Evolutionary conservation across 1,140 invertebrate genomes (phyloP).

Genomic region (Littorina saxatilis): DNA sequence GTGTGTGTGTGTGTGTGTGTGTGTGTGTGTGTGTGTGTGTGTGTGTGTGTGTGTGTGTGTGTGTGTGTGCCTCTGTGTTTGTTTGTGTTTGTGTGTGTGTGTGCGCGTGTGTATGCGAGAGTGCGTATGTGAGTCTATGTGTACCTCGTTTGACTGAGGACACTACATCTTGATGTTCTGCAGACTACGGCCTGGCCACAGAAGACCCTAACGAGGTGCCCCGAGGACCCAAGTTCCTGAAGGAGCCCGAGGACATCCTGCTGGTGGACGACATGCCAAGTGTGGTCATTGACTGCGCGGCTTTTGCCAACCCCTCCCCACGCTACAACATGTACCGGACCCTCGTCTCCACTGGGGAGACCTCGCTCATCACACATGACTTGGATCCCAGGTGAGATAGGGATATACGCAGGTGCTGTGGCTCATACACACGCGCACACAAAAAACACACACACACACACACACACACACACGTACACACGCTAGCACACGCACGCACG

Average conservation of each 20-base stretch:
- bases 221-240: conserved; percentile 50
- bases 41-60: neutral
- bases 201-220: conserved; percentile 43
- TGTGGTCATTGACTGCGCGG: conserved; percentile 81
- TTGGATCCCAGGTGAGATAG: conserved; percentile 6
- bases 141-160: neutral
- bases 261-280: conserved; percentile 34
- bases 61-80: no score
- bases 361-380: conserved; percentile 32
- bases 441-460: no score
- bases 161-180: neutral
- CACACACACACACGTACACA: no score
- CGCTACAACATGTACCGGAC: conserved; percentile 89
- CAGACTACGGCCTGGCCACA: conserved; percentile 50
- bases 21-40: conserved; percentile 7
- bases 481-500: no score
- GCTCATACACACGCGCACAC: no score
- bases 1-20: no score
- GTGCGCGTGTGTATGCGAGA: neutral
- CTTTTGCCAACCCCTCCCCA: conserved; percentile 91
- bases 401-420: no score
- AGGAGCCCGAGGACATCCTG: conserved; percentile 46
- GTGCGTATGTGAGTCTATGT: neutral
- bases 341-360: conserved; percentile 59
- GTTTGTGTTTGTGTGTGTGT: no score